Evolutionary conservation across 2,888 invertebrate genomes (phyloP).

Genomic region (Hermaeophaga mercurialis): DNA sequence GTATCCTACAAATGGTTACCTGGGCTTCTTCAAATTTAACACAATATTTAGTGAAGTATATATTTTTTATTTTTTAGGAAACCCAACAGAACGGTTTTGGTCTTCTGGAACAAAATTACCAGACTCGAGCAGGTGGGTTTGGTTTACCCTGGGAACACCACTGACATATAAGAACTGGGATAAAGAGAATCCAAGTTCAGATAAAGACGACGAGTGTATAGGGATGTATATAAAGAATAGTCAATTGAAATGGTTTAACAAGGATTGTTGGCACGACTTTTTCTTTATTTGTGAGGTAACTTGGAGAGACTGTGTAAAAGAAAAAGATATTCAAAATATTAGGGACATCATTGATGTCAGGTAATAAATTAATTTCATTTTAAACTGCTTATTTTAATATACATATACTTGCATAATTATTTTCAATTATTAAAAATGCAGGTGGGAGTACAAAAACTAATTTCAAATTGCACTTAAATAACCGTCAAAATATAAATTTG

Average conservation of each 20-base stretch:
- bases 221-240: neutral
- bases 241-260: neutral
- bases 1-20: too few relatives aligned
- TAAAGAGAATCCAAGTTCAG: neutral
- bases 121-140: slow-evolving; percentile 5
- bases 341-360: neutral
- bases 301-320: neutral
- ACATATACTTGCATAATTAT: too few relatives aligned
- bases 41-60: too few relatives aligned
- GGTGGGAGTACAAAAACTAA: too few relatives aligned
- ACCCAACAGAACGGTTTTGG: neutral
- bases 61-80: neutral
- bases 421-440: too few relatives aligned
- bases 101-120: slow-evolving; percentile 9
- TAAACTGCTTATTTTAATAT: too few relatives aligned
- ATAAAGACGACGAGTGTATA: neutral
- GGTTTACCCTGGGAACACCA: slow-evolving; percentile 10
- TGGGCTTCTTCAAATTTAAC: neutral
- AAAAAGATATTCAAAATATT: neutral
- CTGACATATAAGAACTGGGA: neutral
- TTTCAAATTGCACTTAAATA: too few relatives aligned
- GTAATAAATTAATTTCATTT: too few relatives aligned
- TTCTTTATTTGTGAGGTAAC: slow-evolving; percentile 8
- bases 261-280: slow-evolving; percentile 4
- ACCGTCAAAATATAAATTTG: too few relatives aligned